Evolutionary conservation across 2,888 invertebrate genomes (phyloP).

Genomic region (Dysmachus trigonus): DNA sequence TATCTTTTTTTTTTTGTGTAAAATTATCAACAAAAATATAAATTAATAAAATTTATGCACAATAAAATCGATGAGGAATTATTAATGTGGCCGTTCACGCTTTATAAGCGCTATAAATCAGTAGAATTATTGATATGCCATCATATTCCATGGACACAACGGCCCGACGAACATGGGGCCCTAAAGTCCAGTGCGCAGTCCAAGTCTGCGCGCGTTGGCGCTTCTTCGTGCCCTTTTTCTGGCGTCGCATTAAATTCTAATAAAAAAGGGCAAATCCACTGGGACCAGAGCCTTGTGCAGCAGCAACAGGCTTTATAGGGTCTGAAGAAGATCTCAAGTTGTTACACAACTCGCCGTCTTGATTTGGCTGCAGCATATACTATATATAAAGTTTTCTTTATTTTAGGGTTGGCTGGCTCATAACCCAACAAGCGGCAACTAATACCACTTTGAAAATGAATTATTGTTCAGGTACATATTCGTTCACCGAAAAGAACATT

Average conservation of each 20-base stretch:
- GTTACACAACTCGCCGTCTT: not conserved
- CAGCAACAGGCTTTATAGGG: too few relatives aligned
- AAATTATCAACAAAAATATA: slow-evolving; percentile 65
- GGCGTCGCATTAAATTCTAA: slow-evolving; percentile 29
- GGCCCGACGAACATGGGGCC: slow-evolving; percentile 10
- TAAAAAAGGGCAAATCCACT: slow-evolving; percentile 15
- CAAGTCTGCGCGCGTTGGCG: slow-evolving; percentile 41
- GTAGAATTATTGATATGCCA: slow-evolving; percentile 55
- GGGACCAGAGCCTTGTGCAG: too few relatives aligned
- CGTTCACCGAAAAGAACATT: not conserved
- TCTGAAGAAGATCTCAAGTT: slow-evolving; percentile 25
- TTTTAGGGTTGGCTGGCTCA: slow-evolving; percentile 9
- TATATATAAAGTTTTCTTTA: not conserved
- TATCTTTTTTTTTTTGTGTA: not conserved
- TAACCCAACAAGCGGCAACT: not conserved
- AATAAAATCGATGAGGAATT: slow-evolving; percentile 65
- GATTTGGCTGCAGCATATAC: not conserved
- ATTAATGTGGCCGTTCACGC: slow-evolving; percentile 66
- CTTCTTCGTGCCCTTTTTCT: slow-evolving; percentile 42
- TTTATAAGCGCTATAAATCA: slow-evolving; percentile 65
- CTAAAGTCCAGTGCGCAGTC: not conserved
- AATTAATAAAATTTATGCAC: slow-evolving; percentile 66
- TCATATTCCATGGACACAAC: slow-evolving; percentile 47
- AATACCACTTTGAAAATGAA: not conserved
- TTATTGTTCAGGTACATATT: not conserved